These are phyloP conservation scores for Episyrphus balteatus DNA, from an alignment of 1,140 invertebrate species.

Conservation along the genomic window DNA sequence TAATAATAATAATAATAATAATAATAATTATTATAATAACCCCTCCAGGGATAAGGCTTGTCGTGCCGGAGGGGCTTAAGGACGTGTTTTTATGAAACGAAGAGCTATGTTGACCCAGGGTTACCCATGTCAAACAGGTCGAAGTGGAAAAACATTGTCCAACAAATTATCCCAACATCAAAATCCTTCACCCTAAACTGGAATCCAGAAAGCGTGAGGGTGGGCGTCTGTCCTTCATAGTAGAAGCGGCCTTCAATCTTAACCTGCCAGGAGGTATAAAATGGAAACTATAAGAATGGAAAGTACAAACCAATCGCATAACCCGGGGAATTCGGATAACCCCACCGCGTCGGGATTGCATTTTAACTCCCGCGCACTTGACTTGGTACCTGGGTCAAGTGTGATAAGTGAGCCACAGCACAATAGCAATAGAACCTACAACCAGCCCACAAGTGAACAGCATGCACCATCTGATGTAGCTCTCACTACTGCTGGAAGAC, in stretches of 20 bases:
- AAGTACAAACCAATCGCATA: background rate
- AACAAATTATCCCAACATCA: no score
- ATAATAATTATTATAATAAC: no score
- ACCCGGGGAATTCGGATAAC: background rate
- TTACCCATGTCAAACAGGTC: no score
- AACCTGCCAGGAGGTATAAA: background rate
- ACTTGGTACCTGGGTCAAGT: background rate
- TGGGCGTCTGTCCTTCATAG: background rate
- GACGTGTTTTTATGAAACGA: no score
- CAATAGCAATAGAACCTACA: background rate
- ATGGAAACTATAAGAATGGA: background rate
- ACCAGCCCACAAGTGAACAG: background rate
- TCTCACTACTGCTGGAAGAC: background rate
- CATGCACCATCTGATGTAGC: background rate
- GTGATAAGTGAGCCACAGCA: background rate
- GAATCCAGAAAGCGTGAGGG: background rate
- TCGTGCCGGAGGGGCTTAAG: no score
- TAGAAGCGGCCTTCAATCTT: background rate
- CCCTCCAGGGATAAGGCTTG: no score
- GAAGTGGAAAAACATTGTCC: no score
- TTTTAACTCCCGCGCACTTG: background rate
- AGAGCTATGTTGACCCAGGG: no score
- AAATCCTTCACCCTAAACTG: no score
- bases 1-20: no score
- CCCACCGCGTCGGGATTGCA: background rate